These are phyloP conservation scores for Lepisosteus osseus DNA, from an alignment of 2,113 vertebrate genomes.

Conservation along the genomic window DNA sequence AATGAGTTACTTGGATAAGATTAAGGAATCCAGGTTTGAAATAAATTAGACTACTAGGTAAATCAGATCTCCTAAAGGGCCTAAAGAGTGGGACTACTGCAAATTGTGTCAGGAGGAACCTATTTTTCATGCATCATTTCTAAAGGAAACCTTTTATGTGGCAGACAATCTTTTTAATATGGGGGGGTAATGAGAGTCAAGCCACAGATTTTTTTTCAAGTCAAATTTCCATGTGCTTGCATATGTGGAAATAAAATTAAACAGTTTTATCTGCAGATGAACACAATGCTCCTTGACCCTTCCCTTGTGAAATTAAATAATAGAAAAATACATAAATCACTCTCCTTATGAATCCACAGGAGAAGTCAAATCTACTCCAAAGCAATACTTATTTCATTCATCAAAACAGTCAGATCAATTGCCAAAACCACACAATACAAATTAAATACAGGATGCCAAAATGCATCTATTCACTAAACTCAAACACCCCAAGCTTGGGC, in stretches of 20 bases:
- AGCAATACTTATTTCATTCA: conserved; percentile 74
- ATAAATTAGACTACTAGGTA: no score
- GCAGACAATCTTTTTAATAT: conserved; percentile 29
- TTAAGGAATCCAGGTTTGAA: background rate
- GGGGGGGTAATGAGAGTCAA: conserved; percentile 23
- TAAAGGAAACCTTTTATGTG: conserved; percentile 21
- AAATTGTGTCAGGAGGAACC: conserved; percentile 11
- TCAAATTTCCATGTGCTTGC: conserved; percentile 53
- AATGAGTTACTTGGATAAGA: background rate
- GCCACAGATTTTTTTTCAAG: conserved; percentile 25
- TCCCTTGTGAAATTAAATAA: conserved; percentile 68
- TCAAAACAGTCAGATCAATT: conserved; percentile 70
- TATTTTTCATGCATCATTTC: conserved; percentile 22
- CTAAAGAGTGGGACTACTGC: background rate
- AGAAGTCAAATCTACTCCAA: conserved; percentile 69
- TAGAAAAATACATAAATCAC: conserved; percentile 79
- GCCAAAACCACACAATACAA: conserved; percentile 47
- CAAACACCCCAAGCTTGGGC: conserved; percentile 30
- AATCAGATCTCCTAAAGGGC: background rate
- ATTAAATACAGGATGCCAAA: conserved; percentile 64
- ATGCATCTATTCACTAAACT: conserved; percentile 50
- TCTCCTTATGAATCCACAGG: conserved; percentile 52
- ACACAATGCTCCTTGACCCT: conserved; percentile 54
- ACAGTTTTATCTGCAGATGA: conserved; percentile 56
- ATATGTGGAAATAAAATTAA: conserved; percentile 57